These are phyloP conservation scores for Nomia melanderi DNA, from an alignment of 1,140 invertebrate genomes.

Conservation along the genomic window DNA sequence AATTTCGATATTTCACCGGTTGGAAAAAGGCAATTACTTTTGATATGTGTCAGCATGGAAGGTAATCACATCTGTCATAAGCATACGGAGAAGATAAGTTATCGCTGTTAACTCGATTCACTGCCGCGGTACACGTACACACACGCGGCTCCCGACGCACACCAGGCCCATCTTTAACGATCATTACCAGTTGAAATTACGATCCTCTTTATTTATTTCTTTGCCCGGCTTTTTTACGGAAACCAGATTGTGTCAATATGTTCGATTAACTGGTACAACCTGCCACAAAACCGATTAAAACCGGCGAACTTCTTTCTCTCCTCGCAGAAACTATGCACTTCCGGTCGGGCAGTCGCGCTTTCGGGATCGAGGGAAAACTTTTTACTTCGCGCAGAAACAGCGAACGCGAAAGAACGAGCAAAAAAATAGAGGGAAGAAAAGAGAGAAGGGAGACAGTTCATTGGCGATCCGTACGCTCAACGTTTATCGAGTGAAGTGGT, in stretches of 20 bases:
- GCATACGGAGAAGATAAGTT: slow-evolving; percentile 48
- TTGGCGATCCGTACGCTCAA: too few species aligned
- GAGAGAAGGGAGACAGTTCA: too few species aligned
- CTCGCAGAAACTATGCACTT: too few species aligned
- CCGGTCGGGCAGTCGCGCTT: too few species aligned
- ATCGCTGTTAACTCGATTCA: slow-evolving; percentile 42
- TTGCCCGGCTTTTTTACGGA: not conserved
- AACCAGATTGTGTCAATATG: too few species aligned
- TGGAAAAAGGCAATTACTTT: slow-evolving; percentile 46
- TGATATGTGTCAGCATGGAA: slow-evolving; percentile 32
- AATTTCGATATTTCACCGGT: slow-evolving; percentile 39
- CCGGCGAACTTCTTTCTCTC: too few species aligned
- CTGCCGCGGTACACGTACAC: not conserved
- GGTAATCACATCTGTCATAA: slow-evolving; percentile 53
- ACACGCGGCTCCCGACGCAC: slow-evolving; percentile 4
- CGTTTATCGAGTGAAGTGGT: slow-evolving; percentile 12
- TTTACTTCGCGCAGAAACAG: too few species aligned
- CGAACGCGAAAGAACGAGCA: too few species aligned
- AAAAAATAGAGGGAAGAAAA: too few species aligned
- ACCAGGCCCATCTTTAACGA: slow-evolving; percentile 25
- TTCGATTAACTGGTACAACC: too few species aligned
- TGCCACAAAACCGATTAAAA: too few species aligned
- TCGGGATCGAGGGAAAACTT: too few species aligned
- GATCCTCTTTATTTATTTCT: not conserved
- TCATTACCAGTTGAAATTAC: slow-evolving; percentile 11